Percentiles rank a stretch among this genome's conserved stretches.
Evolutionary conservation across 2,113 vertebrate genomes (phyloP).

Genomic region (Gallinago paraguaiae): DNA sequence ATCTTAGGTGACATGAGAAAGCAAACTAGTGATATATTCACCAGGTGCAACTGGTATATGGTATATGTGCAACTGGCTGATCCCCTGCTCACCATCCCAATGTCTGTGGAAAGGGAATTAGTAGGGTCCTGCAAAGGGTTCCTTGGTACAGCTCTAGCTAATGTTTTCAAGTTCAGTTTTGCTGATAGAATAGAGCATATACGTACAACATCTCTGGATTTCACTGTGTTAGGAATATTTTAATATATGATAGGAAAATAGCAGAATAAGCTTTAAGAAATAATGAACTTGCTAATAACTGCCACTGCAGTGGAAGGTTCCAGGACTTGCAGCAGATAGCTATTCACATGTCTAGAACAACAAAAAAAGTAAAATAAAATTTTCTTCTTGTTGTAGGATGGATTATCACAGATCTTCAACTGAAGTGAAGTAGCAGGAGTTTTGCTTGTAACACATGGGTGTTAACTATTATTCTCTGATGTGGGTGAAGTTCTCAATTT

Average conservation of each 20-base stretch:
- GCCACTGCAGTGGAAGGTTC: not conserved
- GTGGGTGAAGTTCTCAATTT: not conserved
- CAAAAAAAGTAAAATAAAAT: not conserved
- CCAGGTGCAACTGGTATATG: not conserved
- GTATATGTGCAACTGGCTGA: not conserved
- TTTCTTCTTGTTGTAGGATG: not conserved
- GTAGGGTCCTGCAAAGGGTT: not conserved
- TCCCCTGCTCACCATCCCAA: accelerated
- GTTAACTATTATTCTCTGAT: not conserved
- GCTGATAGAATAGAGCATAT: not conserved
- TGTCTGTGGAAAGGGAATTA: accelerated
- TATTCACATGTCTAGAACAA: not conserved
- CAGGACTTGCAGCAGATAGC: not conserved
- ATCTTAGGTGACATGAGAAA: not conserved
- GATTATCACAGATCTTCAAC: not conserved
- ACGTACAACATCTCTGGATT: not conserved
- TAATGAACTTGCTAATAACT: not conserved
- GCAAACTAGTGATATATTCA: not conserved
- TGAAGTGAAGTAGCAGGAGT: not conserved
- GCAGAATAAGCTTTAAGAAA: not conserved
- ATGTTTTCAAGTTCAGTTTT: not conserved
- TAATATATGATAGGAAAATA: not conserved
- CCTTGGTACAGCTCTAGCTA: not conserved
- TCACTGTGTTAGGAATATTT: not conserved
- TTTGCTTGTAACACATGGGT: not conserved